Evolutionary conservation across 2,888 invertebrate species (phyloP).

Genomic region (Rhyacophila evoluta): DNA sequence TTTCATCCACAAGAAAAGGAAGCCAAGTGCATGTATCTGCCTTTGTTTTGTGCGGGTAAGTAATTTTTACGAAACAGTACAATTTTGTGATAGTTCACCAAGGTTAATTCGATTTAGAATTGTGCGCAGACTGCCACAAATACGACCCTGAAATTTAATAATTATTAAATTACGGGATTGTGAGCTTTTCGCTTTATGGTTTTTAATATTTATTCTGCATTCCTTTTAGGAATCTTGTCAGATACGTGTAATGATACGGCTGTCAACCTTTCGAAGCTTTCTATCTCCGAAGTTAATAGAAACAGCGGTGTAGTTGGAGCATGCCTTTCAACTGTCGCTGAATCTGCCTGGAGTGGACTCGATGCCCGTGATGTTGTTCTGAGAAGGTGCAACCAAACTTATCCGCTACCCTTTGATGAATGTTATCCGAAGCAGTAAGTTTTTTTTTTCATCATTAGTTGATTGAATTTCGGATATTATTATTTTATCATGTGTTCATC

Average conservation of each 20-base stretch:
- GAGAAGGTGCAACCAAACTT: slow-evolving; percentile 76
- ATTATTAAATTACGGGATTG: slow-evolving; percentile 18
- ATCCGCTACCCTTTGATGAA: slow-evolving; percentile 73
- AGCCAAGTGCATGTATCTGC: slow-evolving; percentile 73
- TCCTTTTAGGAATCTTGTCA: slow-evolving; percentile 67
- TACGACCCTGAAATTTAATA: slow-evolving; percentile 46
- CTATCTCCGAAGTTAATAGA: slow-evolving; percentile 66
- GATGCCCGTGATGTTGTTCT: slow-evolving; percentile 70
- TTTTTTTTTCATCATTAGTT: slow-evolving; percentile 33
- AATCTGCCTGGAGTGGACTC: slow-evolving; percentile 52
- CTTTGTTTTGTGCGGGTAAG: slow-evolving; percentile 69
- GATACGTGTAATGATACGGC: slow-evolving; percentile 72
- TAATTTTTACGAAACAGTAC: background rate
- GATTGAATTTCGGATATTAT: background rate
- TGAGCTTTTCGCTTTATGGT: slow-evolving; percentile 61
- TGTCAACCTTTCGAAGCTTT: slow-evolving; percentile 69
- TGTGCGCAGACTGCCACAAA: slow-evolving; percentile 41
- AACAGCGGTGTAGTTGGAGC: slow-evolving; percentile 60
- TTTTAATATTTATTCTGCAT: slow-evolving; percentile 45
- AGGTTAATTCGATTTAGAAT: slow-evolving; percentile 56
- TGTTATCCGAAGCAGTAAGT: slow-evolving; percentile 76
- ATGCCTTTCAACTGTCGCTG: slow-evolving; percentile 10
- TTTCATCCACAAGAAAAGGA: slow-evolving; percentile 68
- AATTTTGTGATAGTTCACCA: background rate
- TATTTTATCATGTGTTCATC: background rate